phyloP scores from a whole-genome alignment of 1,140 invertebrate genomes.

The Drosophila nebulosa region DNA sequence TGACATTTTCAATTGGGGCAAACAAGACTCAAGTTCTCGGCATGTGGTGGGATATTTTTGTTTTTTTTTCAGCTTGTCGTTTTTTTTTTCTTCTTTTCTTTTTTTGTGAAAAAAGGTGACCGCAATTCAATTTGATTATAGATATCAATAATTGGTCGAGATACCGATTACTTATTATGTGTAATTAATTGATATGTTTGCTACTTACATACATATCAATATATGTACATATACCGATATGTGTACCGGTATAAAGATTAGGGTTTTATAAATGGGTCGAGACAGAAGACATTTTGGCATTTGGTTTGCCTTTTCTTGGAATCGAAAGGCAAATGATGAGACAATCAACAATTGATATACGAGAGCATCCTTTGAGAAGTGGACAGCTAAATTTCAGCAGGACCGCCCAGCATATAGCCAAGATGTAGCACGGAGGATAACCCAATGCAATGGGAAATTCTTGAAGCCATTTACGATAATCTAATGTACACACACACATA shows the following conservation, averaged over 20 bases:
- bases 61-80: background rate
- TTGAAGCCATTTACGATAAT: too few species aligned
- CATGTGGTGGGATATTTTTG: slow-evolving; percentile 44
- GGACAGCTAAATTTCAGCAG: too few species aligned
- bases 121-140: slow-evolving; percentile 50
- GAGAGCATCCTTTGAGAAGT: too few species aligned
- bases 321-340: too few species aligned
- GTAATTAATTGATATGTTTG: background rate
- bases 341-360: too few species aligned
- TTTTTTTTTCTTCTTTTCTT: background rate
- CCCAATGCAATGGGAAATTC: too few species aligned
- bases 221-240: background rate
- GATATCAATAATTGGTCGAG: slow-evolving; percentile 35
- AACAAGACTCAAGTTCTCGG: slow-evolving; percentile 48
- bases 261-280: background rate
- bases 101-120: slow-evolving; percentile 26
- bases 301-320: too few species aligned
- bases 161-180: slow-evolving; percentile 43
- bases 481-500: too few species aligned
- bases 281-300: too few species aligned
- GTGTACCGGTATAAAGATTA: background rate
- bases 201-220: background rate
- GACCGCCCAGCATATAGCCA: too few species aligned
- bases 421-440: too few species aligned
- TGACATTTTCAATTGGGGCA: slow-evolving; percentile 74